Evolutionary conservation across 2,113 vertebrate genomes (phyloP).

Genomic region (Ophthalmotilapia sp.): DNA sequence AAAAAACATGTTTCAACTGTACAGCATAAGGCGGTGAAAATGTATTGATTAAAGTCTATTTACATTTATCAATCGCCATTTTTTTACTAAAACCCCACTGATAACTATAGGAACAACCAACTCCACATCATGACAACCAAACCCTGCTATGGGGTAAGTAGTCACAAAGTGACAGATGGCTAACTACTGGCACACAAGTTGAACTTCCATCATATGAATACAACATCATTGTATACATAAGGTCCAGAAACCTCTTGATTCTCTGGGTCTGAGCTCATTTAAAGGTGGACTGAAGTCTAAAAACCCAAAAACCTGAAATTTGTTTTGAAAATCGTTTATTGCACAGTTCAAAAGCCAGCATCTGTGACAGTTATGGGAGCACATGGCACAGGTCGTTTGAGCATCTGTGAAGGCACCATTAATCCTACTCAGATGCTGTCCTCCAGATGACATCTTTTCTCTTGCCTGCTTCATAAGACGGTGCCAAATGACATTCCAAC

Average conservation of each 20-base stretch:
- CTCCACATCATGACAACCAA: not conserved
- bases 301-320: not conserved
- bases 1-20: not conserved
- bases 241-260: not conserved
- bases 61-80: fast-evolving
- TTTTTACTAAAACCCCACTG: not conserved
- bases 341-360: not conserved
- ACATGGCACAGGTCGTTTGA: not conserved
- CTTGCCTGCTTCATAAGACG: not conserved
- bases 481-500: not conserved
- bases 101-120: not conserved
- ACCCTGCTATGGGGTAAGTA: not conserved
- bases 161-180: not conserved
- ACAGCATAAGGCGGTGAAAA: not conserved
- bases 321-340: not conserved
- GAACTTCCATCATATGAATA: not conserved
- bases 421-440: not conserved
- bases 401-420: not conserved
- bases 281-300: not conserved
- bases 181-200: not conserved
- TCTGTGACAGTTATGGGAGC: not conserved
- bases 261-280: not conserved
- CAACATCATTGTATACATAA: not conserved
- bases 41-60: not conserved
- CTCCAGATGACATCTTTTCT: not conserved